Base-by-base conservation (phyloP, 1,140 invertebrate species). In the Caenorhabditis latens region DNA sequence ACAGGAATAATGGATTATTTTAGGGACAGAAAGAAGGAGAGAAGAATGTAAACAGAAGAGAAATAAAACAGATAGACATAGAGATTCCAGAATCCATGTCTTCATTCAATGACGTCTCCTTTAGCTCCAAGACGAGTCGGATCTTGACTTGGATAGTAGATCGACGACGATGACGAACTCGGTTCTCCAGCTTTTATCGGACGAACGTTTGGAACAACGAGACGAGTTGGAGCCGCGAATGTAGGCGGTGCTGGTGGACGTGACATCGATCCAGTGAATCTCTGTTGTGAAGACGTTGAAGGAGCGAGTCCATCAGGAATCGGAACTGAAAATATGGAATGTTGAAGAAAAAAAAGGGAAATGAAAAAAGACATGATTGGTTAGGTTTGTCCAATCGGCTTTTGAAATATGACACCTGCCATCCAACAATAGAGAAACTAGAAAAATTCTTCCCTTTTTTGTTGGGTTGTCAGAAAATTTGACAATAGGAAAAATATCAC, bases 131-230 rank as follows among this genome's bases (percentile, higher is more conserved):
- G 71, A 79, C 92, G 87, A 21, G 92, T 89, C 0, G 91, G 91
- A 89, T 92, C 92, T 86, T 92, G 91, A 65, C 90, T 91, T 16
- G 91, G 92, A 85, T 92, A 92, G 63, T 92, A 90, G 19, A 88
- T 85, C 7, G 79, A 55, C 14, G 79, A 90, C 63, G 58, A 65
- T 50, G 19, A n/a, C 6, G 48, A 53, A 79, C 55, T 53, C 4
- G 82, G 24, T 67, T 65, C 61, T 42, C 46, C 65, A 32, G 88
- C 88, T 19, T 65, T 83, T 63, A 63, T 40, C n/a, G 84, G 87
- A 19, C 50, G 86, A 43, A 90, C 86, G 46, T 57, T 85, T 8
- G 90, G 90, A 16, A 90, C 90, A 55, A 86, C 84, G 4, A 90
- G 65, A 83, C 43, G 50, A 32, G 71, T 63, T 13, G 89, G 88